Evolutionary conservation across 1,140 invertebrate species (phyloP), one percentile per base, ranked within the genome.

Genomic region (Leguminivora glycinivorella): DNA sequence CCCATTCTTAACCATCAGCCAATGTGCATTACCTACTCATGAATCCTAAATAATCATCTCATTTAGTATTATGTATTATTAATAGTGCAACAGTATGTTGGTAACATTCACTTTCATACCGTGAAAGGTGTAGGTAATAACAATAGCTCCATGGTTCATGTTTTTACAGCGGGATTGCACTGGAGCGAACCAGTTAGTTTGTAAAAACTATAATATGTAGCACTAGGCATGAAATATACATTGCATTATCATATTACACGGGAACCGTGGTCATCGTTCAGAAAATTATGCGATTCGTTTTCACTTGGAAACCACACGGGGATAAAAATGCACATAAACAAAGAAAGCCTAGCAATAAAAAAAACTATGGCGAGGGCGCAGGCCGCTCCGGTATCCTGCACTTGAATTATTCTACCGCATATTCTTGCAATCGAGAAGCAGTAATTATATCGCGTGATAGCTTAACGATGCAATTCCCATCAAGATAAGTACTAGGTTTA

Each of bases 211-310:
- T 85, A 83, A 84, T 81, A 82, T 83, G 80, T 79, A 79, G 79
- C 77, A 69, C 79, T 86, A 87, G 84, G 84, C 84, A 88, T 89
- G 83, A 89, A 90, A 90, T 88, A 91, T 91, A 88, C 84, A 79
- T 81, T 79, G 81, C 87, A 91, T 91, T 91, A 91, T 91, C 88
- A 91, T 91, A 90, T 90, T 90, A 91, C 89, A 87, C 75, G 87
- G 80, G 87, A 85, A 85, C 85, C 86, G 87, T 89, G 88, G 87
- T 88, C 84, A 84, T 83, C 83, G 85, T 82, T 88, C 85, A 87
- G 84, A 84, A 87, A 89, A 91, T 89, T 86, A 88, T 88, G 80
- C 85, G 83, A 80, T 88, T 85, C 82, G 77, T 87, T 89, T 91
- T 88, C 85, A 90, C 82, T 88, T 76, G 76, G 78, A 77, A 83